A percentile compares a stretch with the other conserved stretches of the same genome.
These are phyloP conservation scores for Panthera uncia DNA, from an alignment of 2,113 vertebrate genomes.

Conservation along the genomic window DNA sequence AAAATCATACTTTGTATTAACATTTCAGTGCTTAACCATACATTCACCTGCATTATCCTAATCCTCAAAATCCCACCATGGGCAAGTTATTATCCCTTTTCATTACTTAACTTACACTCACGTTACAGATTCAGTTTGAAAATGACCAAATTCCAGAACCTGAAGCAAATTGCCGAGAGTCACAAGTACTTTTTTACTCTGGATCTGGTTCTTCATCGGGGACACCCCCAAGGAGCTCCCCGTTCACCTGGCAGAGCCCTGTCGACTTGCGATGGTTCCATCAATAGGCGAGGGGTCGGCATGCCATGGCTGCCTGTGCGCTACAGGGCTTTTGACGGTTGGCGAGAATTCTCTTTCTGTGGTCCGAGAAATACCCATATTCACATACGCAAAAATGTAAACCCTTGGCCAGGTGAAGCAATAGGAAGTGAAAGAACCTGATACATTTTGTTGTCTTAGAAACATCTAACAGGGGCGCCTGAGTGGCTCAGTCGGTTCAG, in stretches of 20 bases:
- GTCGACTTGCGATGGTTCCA: neutral
- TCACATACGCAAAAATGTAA: neutral
- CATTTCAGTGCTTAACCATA: neutral
- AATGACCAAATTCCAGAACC: neutral
- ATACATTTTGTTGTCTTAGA: neutral
- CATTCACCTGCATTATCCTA: neutral
- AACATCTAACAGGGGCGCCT: neutral
- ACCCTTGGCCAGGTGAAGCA: neutral
- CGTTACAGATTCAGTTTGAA: neutral
- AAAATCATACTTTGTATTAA: neutral
- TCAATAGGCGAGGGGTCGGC: neutral
- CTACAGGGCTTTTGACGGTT: fast-evolving
- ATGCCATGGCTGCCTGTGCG: fast-evolving
- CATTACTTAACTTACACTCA: neutral
- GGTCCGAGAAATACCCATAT: neutral
- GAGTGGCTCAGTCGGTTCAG: too few species aligned
- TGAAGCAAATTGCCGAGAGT: neutral
- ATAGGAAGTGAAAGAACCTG: neutral
- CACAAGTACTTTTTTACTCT: neutral
- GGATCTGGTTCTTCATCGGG: too few species aligned
- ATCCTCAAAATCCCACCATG: neutral
- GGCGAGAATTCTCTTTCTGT: neutral
- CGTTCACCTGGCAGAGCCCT: neutral
- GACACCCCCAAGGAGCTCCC: fast-evolving
- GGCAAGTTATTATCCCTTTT: neutral